Conservation (phyloP, 2,888 invertebrate genomes). For the Augiades crinisus region DNA sequence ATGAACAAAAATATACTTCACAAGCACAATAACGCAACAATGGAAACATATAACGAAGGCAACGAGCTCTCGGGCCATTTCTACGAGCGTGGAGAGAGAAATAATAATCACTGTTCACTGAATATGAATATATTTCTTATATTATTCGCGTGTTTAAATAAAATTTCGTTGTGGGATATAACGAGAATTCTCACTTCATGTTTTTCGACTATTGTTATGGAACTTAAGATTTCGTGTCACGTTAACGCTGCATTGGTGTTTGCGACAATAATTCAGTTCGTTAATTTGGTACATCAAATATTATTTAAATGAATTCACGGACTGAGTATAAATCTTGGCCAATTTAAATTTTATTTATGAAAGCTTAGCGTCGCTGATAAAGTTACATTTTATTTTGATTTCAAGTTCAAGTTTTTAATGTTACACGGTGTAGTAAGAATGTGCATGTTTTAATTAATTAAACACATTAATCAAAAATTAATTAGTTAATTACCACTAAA, state of each 20-base stretch:
- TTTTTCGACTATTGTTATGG: constrained; percentile 7
- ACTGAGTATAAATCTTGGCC: no score
- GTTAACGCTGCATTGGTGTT: constrained; percentile 4
- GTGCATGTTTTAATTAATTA: no score
- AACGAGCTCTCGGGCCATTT: constrained; percentile 24
- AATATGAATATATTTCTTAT: constrained; percentile 14
- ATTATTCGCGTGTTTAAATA: constrained; percentile 20
- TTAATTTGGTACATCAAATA: no score
- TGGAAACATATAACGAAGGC: constrained; percentile 28
- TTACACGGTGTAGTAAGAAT: no score
- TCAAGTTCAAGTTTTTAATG: no score
- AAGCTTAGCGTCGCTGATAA: no score
- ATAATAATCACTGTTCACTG: constrained; percentile 27
- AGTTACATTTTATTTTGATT: no score
- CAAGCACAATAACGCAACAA: constrained; percentile 29
- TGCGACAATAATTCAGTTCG: no score
- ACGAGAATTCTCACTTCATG: constrained; percentile 7
- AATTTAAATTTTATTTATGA: no score
- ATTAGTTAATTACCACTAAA: no score
- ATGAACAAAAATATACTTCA: constrained; percentile 26
- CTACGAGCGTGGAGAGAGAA: constrained; percentile 16
- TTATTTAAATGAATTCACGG: no score
- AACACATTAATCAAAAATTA: no score
- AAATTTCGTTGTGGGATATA: constrained; percentile 2
- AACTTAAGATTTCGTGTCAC: constrained; percentile 1